phyloP scores from a whole-genome alignment of 2,888 invertebrate species.

The Harmothoe impar region DNA sequence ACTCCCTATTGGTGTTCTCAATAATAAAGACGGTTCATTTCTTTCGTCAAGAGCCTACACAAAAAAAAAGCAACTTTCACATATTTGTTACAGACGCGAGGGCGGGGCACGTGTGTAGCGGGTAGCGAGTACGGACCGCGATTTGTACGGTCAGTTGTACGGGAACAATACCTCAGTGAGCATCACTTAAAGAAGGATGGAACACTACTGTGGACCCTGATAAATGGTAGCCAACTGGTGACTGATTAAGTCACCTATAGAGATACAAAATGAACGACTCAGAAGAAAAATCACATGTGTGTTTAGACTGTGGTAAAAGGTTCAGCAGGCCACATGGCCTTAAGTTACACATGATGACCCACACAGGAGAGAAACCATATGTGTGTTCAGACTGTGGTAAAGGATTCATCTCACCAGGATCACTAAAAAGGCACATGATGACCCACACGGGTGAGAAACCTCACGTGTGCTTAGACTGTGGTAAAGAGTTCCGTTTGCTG shows the following conservation, averaged over 20 bases:
- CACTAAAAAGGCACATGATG: not conserved
- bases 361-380: not conserved
- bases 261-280: not conserved
- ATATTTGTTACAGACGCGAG: too few species aligned
- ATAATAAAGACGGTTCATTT: too few species aligned
- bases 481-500: not conserved
- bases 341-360: not conserved
- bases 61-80: too few species aligned
- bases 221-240: too few species aligned
- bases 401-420: not conserved
- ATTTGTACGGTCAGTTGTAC: too few species aligned
- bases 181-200: too few species aligned
- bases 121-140: too few species aligned
- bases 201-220: too few species aligned
- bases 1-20: too few species aligned
- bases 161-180: too few species aligned
- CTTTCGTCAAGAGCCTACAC: too few species aligned
- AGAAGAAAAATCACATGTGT: not conserved
- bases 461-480: slow-evolving; percentile 4
- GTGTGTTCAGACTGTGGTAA: slow-evolving; percentile 21
- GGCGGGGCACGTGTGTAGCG: too few species aligned
- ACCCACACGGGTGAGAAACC: not conserved
- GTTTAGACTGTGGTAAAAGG: not conserved
- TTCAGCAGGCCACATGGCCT: not conserved
- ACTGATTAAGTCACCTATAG: not conserved